Base-by-base conservation (phyloP, 2,888 invertebrate genomes). In the Trissoscelio sp. region DNA sequence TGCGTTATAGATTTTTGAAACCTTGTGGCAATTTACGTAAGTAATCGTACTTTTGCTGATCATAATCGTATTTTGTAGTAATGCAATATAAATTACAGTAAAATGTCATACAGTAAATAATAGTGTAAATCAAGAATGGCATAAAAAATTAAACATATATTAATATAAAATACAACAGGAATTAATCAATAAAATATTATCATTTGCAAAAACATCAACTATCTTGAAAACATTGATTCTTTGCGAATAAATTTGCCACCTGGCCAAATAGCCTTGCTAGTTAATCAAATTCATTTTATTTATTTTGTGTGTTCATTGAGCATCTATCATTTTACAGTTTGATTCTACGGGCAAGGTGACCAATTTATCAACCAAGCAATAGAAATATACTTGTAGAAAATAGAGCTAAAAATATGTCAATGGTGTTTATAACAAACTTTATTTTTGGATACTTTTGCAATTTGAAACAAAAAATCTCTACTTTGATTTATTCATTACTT, bases 191-290 rank as follows among this genome's bases (percentile, higher is more conserved):
- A 20, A 37, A 57, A 57, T 34, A 18, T 18, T 16, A 37, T 18
- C 11, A 14, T 11, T 20, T 18, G 44, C 12, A 44, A 44, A 16
- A 28, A 57, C 34, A 57, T 37, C 34, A 37, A 5, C 34, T 37
- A 37, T 37, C 34, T 37, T 37, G n/a, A 37, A 37, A 37, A 37
- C 34, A 37, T 37, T 11, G 34, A 37, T 37, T 37, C 34, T 37
- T 37, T 37, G 34, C 9, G 34, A 11, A 37, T 37, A 37, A 37
- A 37, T 37, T 37, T 37, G 7, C 34, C 11, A 37, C n/a, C 34
- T 37, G 2, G 3, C 7, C 34, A 7, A 6, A 4, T 37, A 6
- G 9, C 34, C 34, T 37, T 37, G 34, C 3, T 5, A 37, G 9
- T 9, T 24, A 37, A 37, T 37, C 2, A 37, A 24, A 24, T 24